These are phyloP conservation scores for Chiroxiphia lanceolata DNA, from an alignment of 2,797 vertebrate species.

Conservation along the genomic window DNA sequence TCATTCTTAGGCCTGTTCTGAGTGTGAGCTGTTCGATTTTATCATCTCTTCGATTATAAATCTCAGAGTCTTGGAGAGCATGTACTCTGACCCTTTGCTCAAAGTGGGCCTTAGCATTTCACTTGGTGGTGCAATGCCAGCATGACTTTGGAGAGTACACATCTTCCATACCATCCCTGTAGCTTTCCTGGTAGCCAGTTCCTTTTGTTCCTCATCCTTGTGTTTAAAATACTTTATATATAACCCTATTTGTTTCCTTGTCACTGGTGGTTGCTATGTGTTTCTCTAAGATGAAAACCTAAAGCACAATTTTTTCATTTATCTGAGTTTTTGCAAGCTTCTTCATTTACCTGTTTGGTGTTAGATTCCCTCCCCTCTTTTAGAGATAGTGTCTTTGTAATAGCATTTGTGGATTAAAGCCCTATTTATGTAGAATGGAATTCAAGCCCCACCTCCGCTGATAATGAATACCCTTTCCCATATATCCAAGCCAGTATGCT, in stretches of 20 bases:
- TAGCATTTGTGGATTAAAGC: neutral
- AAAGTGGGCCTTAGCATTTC: neutral
- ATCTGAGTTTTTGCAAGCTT: neutral
- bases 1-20: neutral
- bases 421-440: neutral
- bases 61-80: neutral
- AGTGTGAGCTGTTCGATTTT: neutral
- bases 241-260: neutral
- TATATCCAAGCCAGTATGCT: neutral
- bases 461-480: neutral
- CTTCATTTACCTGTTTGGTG: neutral
- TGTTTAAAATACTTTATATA: neutral
- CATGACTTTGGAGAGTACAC: neutral
- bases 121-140: neutral
- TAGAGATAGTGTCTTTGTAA: neutral
- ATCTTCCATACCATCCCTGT: neutral
- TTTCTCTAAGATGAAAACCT: neutral
- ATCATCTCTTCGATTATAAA: neutral
- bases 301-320: neutral
- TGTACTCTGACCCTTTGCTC: neutral
- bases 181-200: neutral
- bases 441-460: neutral
- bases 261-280: constrained; percentile 3
- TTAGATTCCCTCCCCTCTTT: neutral
- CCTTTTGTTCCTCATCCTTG: neutral